Conservation (phyloP, 2,888 invertebrate species). For the Drosophila robusta region DNA sequence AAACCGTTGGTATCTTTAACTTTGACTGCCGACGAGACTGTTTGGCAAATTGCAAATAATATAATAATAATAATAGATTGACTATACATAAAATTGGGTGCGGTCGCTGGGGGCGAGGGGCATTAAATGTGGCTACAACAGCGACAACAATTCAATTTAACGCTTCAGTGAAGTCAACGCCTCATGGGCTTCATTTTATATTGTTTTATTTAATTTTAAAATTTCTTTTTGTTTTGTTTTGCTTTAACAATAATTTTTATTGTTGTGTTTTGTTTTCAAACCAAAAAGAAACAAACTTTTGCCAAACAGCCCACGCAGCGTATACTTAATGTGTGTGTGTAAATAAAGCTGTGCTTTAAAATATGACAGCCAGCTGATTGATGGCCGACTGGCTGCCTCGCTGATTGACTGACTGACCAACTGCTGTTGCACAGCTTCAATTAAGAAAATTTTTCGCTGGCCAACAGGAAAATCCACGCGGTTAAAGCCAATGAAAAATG, state of each 20-base stretch:
- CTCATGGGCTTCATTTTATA: conserved; percentile 35
- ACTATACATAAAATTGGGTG: conserved; percentile 32
- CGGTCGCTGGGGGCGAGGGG: conserved; percentile 7
- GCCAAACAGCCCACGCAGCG: conserved; percentile 8
- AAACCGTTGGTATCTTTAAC: conserved; percentile 43
- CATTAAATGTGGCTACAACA: conserved; percentile 58
- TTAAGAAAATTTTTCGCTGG: conserved; percentile 21
- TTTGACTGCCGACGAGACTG: conserved; percentile 35
- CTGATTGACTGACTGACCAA: conserved; percentile 43
- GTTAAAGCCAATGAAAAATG: conserved; percentile 37
- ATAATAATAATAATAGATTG: conserved; percentile 58
- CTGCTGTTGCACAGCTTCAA: conserved; percentile 24
- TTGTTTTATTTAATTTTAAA: conserved; percentile 19
- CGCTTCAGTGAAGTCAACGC: conserved; percentile 63
- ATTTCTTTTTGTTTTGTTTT: conserved; percentile 17
- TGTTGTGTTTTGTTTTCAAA: conserved; percentile 8
- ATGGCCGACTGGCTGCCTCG: conserved; percentile 28
- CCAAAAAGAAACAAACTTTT: neutral
- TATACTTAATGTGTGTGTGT: conserved; percentile 29
- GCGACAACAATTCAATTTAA: conserved; percentile 78
- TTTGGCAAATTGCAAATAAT: conserved; percentile 74
- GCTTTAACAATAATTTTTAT: conserved; percentile 19
- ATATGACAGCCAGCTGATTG: conserved; percentile 36
- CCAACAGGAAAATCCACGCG: conserved; percentile 9
- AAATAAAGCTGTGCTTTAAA: neutral